A percentile compares a stretch with the other conserved stretches of the same genome.
These are phyloP conservation scores for Corbicula japonica DNA, from an alignment of 2,888 invertebrate genomes.

Conservation along the genomic window DNA sequence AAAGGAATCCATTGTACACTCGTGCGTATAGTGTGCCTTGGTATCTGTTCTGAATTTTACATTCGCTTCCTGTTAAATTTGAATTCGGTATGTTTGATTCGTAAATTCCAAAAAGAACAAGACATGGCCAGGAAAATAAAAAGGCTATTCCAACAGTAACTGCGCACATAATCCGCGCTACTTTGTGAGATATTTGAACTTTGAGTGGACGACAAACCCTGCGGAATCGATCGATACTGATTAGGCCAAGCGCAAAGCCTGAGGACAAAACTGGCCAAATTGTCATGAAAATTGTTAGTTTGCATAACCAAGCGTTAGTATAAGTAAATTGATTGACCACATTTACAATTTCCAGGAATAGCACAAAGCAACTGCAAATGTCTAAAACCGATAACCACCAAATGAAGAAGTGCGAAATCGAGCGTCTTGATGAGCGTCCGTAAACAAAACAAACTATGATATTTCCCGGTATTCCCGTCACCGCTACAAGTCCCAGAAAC, in stretches of 20 bases:
- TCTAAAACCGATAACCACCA: constrained; percentile 58
- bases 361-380: constrained; percentile 43
- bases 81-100: constrained; percentile 16
- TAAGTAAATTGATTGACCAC: constrained; percentile 53
- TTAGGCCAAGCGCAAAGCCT: constrained; percentile 42
- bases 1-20: constrained; percentile 47
- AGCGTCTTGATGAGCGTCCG: constrained; percentile 27
- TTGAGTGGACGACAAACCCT: constrained; percentile 52
- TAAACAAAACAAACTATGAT: constrained; percentile 40
- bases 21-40: constrained; percentile 26
- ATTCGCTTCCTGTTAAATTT: constrained; percentile 49
- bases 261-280: constrained; percentile 54
- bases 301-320: constrained; percentile 49
- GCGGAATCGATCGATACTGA: constrained; percentile 53
- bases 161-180: constrained; percentile 30
- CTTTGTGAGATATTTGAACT: constrained; percentile 47
- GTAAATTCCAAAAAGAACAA: constrained; percentile 54
- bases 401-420: constrained; percentile 51
- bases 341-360: constrained; percentile 50
- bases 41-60: constrained; percentile 48
- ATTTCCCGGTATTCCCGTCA: constrained; percentile 57
- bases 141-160: constrained; percentile 28
- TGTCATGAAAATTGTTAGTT: constrained; percentile 57
- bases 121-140: constrained; percentile 48
- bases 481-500: constrained; percentile 42